phyloP scores from a whole-genome alignment of 2,797 vertebrate genomes.

The Cottoperca gobio region DNA sequence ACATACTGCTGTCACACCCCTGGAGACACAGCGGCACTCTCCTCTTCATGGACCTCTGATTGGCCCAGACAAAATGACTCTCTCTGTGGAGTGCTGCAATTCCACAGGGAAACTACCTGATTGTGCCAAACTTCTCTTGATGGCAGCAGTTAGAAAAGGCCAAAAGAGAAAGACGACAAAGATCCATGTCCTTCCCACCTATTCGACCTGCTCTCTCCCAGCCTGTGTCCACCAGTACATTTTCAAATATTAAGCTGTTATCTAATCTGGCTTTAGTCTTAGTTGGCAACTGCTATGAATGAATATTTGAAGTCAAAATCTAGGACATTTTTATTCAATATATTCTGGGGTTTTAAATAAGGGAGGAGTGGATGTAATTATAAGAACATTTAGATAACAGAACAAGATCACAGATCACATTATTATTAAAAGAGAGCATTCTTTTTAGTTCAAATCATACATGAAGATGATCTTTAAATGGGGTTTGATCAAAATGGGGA shows the following conservation, averaged over 20 bases:
- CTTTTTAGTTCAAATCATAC: neutral
- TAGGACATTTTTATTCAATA: neutral
- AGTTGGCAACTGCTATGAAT: neutral
- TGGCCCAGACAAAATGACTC: constrained; percentile 68
- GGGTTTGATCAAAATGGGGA: neutral
- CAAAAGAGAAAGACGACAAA: constrained; percentile 45
- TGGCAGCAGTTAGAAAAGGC: constrained; percentile 62
- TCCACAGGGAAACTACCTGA: constrained; percentile 69
- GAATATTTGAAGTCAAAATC: neutral
- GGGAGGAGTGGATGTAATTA: neutral
- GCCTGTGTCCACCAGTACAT: neutral
- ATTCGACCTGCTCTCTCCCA: constrained; percentile 21
- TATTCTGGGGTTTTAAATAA: neutral
- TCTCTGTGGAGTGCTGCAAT: constrained; percentile 57
- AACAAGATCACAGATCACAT: too few species aligned
- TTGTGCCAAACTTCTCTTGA: constrained; percentile 68
- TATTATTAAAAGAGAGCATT: too few species aligned
- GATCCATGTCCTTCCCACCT: constrained; percentile 42
- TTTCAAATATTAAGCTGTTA: constrained; percentile 18
- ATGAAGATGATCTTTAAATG: neutral
- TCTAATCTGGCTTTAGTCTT: constrained; percentile 10
- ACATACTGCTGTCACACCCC: constrained; percentile 90
- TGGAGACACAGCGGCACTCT: constrained; percentile 85
- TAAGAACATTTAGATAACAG: neutral
- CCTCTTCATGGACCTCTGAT: constrained; percentile 65